These are phyloP conservation scores for Empidonax alnorum DNA, from an alignment of 2,113 vertebrate species.

Conservation along the genomic window DNA sequence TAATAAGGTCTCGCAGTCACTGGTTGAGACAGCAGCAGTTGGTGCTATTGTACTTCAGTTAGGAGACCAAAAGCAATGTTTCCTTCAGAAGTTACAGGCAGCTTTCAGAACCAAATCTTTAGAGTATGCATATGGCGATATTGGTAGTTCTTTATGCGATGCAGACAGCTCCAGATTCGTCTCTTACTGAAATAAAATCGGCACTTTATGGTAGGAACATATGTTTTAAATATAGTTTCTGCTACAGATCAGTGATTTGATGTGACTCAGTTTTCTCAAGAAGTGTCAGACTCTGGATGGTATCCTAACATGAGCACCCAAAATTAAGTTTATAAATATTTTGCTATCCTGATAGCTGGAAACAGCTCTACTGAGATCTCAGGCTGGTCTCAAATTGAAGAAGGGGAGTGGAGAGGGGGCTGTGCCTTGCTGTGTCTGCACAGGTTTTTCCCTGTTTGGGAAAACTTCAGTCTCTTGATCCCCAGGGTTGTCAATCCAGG, in stretches of 20 bases:
- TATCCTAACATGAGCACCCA: background rate
- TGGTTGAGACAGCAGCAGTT: background rate
- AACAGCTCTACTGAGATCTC: background rate
- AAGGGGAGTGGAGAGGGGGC: background rate
- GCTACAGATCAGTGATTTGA: background rate
- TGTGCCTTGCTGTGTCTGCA: background rate
- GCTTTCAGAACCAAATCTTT: background rate
- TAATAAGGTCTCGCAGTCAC: background rate
- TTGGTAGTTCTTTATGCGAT: background rate
- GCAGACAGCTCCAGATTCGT: background rate
- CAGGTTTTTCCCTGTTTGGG: background rate
- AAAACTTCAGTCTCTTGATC: background rate
- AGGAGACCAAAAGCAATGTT: background rate
- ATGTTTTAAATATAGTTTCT: conserved; percentile 7
- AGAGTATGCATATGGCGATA: background rate
- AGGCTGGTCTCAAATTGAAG: background rate
- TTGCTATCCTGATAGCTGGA: conserved; percentile 5
- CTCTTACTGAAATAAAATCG: conserved; percentile 36
- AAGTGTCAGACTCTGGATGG: conserved; percentile 50
- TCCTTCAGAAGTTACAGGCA: background rate
- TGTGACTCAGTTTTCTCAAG: conserved; percentile 37
- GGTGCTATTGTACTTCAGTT: conserved; percentile 26
- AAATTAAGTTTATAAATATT: conserved; percentile 42
- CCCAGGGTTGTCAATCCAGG: background rate
- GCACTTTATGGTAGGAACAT: background rate